A percentile compares a stretch with the other conserved stretches of the same genome.
These are phyloP conservation scores for Sipunculus nudus DNA, from an alignment of 2,888 invertebrate species.

Conservation along the genomic window DNA sequence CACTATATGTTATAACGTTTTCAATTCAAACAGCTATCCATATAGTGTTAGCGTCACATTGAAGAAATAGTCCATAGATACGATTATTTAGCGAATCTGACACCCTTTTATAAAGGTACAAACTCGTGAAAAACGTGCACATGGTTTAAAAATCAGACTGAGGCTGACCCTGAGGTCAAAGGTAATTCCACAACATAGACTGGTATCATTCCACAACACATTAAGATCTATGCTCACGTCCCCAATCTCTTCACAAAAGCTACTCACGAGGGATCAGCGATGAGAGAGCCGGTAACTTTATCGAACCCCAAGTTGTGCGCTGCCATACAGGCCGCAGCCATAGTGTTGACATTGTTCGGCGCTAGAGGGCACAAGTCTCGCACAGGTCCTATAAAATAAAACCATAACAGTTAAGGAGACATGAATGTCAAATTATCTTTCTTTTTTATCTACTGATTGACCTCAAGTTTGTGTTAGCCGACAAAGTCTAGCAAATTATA, in stretches of 20 bases:
- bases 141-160: no score
- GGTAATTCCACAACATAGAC: no score
- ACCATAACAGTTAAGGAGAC: not conserved
- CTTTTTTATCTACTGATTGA: not conserved
- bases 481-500: conserved; percentile 5
- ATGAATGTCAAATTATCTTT: not conserved
- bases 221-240: not conserved
- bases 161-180: no score
- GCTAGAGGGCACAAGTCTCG: conserved; percentile 70
- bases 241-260: no score
- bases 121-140: no score
- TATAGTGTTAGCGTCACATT: no score
- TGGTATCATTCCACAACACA: no score
- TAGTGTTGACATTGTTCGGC: conserved; percentile 72
- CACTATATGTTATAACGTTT: no score
- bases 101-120: no score
- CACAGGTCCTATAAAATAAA: conserved; percentile 66
- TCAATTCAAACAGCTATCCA: no score
- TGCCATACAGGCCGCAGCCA: conserved; percentile 71
- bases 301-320: conserved; percentile 70
- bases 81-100: no score
- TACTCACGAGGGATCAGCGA: conserved; percentile 69
- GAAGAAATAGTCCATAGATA: no score
- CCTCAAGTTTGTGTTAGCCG: not conserved
- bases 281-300: conserved; percentile 67